Evolutionary conservation across 30 jellyfish, hydroid and myxozoan species (phyloP), one percentile per base, ranked within the genome.

Genomic region (Hydractinia echinata): DNA sequence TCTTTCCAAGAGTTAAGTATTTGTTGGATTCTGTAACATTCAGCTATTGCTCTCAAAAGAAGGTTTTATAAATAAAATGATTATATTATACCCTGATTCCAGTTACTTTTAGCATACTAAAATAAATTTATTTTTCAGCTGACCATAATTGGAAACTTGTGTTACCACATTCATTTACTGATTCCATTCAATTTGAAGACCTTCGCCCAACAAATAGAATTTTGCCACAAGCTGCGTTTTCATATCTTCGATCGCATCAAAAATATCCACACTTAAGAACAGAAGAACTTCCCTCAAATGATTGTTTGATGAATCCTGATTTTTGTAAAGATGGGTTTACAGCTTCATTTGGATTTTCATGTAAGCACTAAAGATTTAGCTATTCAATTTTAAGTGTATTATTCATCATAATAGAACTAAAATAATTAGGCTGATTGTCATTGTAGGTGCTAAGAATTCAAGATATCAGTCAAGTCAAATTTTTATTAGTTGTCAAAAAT

Each of bases 101-200:
- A 2, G 44, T 30, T 30, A 30, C 44, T 30, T 30, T 30, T 30
- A 30, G 44, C 44, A 30, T 30, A 30, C 44, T 0, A 30, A 30
- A 30, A 30, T 30, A 30, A 30, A 30, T 30, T 30, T 30, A 30
- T 30, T 30, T 30, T 30, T 30, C 44, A 64, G 74, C 74, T 7
- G 74, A 64, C 18, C 74, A 64, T 64, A 44, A 64, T n/a, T 64
- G 74, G 74, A 64, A 64, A 6, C 74, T 64, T 7, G 74, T n/a
- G 16, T n/a, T n/a, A 4, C 74, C 74, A n/a, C 10, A 64, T 13
- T 7, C 39, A n/a, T 64, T 64, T 13, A 6, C 9, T n/a, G 74
- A 64, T 64, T 44, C 39, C 8, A n/a, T 13, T 7, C 19, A n/a
- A 51, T 64, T 64, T 64, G 74, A 64, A 51, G 74, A 64, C 39